Conservation (phyloP, 2,888 invertebrate species). For the Tipula helvola region DNA sequence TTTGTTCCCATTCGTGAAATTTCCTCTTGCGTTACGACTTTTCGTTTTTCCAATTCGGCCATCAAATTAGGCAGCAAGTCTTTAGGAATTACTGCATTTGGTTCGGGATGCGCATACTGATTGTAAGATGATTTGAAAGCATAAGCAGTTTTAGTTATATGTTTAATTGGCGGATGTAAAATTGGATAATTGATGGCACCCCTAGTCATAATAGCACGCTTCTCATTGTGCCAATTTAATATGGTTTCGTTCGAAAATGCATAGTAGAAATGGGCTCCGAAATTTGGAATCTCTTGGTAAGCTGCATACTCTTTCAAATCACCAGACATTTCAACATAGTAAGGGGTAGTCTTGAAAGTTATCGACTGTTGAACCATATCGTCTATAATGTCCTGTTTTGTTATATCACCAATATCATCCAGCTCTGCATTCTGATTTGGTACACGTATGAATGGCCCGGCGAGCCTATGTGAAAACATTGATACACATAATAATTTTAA, state of each 20-base stretch:
- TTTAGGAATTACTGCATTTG: neutral
- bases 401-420: neutral
- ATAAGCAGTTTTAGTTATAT: accelerated
- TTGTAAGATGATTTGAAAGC: neutral
- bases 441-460: neutral
- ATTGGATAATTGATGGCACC: neutral
- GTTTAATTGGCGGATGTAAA: neutral
- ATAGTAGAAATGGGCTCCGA: neutral
- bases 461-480: neutral
- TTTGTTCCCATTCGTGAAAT: neutral
- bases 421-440: neutral
- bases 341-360: neutral
- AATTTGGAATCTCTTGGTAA: neutral
- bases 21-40: neutral
- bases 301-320: neutral
- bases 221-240: neutral
- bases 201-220: neutral
- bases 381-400: neutral
- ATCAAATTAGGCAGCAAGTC: neutral
- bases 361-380: neutral
- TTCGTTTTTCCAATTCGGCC: neutral
- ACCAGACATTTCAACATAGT: neutral
- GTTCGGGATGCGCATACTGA: neutral
- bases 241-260: neutral
- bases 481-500: neutral